phyloP scores from a whole-genome alignment of 2,113 vertebrate species.

The Dicentrarchus labrax region DNA sequence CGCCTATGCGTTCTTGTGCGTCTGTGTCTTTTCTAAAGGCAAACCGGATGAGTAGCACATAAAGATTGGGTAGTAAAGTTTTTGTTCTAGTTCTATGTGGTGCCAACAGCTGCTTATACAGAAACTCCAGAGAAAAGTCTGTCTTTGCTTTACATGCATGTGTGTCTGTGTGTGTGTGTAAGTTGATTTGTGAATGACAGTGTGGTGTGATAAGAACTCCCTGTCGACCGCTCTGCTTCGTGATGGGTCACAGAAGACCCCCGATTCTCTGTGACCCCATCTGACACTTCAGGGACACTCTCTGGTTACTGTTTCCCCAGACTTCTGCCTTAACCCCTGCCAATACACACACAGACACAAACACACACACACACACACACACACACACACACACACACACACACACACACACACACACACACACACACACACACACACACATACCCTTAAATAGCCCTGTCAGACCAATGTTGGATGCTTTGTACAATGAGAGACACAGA shows the following conservation, averaged over 20 bases:
- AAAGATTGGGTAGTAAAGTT: constrained; percentile 29
- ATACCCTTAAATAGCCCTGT: constrained; percentile 69
- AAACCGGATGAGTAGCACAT: constrained; percentile 64
- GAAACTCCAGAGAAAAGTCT: constrained; percentile 48
- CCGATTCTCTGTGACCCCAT: constrained; percentile 68
- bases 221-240: constrained; percentile 59
- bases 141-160: constrained; percentile 22
- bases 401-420: constrained; percentile 21
- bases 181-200: constrained; percentile 79
- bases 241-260: constrained; percentile 81
- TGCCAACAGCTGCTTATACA: constrained; percentile 54
- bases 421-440: constrained; percentile 24
- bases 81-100: constrained; percentile 50
- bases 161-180: constrained; percentile 13
- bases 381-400: constrained; percentile 20
- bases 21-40: constrained; percentile 18
- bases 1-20: neutral
- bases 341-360: constrained; percentile 27
- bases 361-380: constrained; percentile 1
- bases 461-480: constrained; percentile 43
- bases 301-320: constrained; percentile 80
- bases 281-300: constrained; percentile 73
- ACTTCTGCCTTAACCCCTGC: constrained; percentile 56
- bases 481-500: constrained; percentile 33
- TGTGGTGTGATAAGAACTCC: constrained; percentile 70